phyloP scores from a whole-genome alignment of 2,113 vertebrate genomes.

The Microcebus jonahi region DNA sequence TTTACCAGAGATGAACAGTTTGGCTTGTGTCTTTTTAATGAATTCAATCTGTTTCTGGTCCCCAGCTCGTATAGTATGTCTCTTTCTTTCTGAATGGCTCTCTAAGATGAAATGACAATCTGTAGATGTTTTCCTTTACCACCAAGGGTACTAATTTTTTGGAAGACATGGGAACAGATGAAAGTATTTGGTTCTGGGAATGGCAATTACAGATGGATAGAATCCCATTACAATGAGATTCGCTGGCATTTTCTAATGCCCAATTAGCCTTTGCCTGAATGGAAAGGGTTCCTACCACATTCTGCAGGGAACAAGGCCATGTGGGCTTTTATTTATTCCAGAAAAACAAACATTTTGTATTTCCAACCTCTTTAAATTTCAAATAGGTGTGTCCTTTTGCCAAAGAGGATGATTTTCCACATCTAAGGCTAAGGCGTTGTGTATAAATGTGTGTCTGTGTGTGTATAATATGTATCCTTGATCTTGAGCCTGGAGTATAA shows the following conservation, averaged over 20 bases:
- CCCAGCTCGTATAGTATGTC: constrained; percentile 23
- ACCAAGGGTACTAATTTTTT: constrained; percentile 17
- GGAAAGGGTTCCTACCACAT: neutral
- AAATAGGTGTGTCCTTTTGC: neutral
- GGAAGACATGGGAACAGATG: constrained; percentile 46
- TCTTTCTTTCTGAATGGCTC: constrained; percentile 70
- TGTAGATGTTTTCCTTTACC: constrained; percentile 58
- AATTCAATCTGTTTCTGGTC: constrained; percentile 73
- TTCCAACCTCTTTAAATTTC: constrained; percentile 37
- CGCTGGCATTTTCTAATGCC: neutral
- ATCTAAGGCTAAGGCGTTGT: neutral
- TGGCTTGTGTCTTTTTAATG: constrained; percentile 71
- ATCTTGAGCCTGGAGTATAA: neutral
- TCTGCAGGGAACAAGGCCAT: constrained; percentile 15
- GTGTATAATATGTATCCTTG: neutral
- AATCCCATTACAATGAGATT: neutral
- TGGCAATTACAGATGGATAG: constrained; percentile 39
- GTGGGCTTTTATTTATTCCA: constrained; percentile 25
- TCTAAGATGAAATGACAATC: constrained; percentile 57
- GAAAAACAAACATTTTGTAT: constrained; percentile 52
- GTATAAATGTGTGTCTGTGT: neutral
- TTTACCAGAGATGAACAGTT: constrained; percentile 74
- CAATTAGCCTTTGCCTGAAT: neutral
- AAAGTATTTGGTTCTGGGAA: constrained; percentile 50
- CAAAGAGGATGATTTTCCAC: constrained; percentile 2